Evolutionary conservation across 2,113 vertebrate species (phyloP).

Genomic region (Albula glossodonta): DNA sequence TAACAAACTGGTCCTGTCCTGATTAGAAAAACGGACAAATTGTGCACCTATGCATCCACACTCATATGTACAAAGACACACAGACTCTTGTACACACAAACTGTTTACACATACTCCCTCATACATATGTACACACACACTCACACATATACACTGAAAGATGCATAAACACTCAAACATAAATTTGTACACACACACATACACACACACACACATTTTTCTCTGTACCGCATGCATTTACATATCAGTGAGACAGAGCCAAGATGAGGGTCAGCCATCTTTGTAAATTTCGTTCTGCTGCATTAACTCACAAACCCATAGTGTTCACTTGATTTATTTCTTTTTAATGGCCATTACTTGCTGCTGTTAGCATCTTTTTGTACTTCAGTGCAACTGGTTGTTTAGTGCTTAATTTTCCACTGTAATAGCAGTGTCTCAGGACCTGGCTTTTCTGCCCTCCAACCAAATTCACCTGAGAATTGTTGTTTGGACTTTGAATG

Average conservation of each 20-base stretch:
- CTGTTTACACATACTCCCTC: background rate
- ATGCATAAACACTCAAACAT: background rate
- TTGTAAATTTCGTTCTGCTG: constrained; percentile 16
- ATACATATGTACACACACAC: background rate
- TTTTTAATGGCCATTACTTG: constrained; percentile 31
- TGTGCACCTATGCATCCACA: background rate
- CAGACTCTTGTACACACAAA: background rate
- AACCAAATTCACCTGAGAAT: constrained; percentile 18
- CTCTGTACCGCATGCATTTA: background rate
- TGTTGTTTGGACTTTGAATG: constrained; percentile 6
- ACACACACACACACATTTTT: background rate
- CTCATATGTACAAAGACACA: background rate
- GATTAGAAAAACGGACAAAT: background rate
- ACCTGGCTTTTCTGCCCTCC: background rate
- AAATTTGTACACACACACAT: background rate
- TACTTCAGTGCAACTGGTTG: background rate
- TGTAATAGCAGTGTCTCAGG: background rate
- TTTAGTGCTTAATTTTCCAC: background rate
- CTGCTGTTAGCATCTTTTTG: background rate
- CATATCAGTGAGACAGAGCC: background rate
- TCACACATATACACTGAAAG: background rate
- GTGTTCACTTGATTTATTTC: constrained; percentile 35
- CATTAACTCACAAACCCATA: constrained; percentile 26
- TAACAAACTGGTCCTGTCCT: constrained; percentile 30
- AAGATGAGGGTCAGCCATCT: constrained; percentile 19